phyloP scores from a whole-genome alignment of 2,888 invertebrate species.

The Rotaria magnacalcarata region DNA sequence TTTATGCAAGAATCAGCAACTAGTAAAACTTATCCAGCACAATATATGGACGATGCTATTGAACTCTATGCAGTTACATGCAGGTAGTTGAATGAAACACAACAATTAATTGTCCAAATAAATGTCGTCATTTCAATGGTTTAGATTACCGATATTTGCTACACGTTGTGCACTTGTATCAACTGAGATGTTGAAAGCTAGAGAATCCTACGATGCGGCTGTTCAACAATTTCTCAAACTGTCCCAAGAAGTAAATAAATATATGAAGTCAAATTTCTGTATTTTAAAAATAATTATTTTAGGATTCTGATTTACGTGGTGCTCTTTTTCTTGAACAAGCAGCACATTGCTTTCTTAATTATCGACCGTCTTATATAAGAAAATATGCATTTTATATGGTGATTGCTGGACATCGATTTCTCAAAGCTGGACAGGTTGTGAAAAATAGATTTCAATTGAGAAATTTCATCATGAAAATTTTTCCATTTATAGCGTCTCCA shows the following conservation, averaged over 20 bases:
- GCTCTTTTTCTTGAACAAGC: constrained; percentile 90
- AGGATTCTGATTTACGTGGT: constrained; percentile 87
- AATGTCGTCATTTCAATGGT: constrained; percentile 49
- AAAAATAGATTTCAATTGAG: neutral
- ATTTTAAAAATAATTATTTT: constrained; percentile 45
- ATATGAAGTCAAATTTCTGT: neutral
- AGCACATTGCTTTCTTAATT: constrained; percentile 78
- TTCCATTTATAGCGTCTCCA: constrained; percentile 67
- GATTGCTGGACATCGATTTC: constrained; percentile 86
- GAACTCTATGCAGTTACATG: constrained; percentile 82
- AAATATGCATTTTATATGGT: constrained; percentile 95
- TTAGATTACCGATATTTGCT: constrained; percentile 81
- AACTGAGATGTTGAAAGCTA: constrained; percentile 76
- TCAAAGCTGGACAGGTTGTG: constrained; percentile 75
- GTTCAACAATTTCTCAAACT: constrained; percentile 87
- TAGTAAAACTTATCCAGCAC: constrained; percentile 47
- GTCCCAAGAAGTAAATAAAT: constrained; percentile 73
- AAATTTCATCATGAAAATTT: neutral
- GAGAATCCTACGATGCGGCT: constrained; percentile 79
- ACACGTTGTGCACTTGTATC: constrained; percentile 83
- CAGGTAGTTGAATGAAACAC: constrained; percentile 64
- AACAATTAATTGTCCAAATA: neutral
- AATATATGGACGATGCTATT: constrained; percentile 89
- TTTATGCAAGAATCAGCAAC: constrained; percentile 69
- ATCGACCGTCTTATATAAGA: constrained; percentile 70